These are phyloP conservation scores for Dysmachus trigonus DNA, from an alignment of 2,888 invertebrate species.

Conservation along the genomic window DNA sequence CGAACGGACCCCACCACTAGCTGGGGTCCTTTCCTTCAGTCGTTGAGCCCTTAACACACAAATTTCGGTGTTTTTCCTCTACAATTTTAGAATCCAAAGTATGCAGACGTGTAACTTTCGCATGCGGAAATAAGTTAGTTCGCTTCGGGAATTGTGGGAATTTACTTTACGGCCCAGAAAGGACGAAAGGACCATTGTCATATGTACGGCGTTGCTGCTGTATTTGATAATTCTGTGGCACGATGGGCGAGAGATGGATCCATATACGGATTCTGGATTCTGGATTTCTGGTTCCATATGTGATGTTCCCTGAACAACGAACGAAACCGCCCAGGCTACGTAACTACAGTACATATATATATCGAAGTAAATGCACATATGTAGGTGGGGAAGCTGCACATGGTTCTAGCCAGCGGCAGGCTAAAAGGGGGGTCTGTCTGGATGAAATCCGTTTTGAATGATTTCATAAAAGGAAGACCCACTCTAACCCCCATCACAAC, in stretches of 20 bases:
- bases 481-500: constrained; percentile 14
- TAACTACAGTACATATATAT: no score
- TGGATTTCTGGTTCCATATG: background rate
- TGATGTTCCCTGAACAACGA: background rate
- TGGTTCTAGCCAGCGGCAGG: background rate
- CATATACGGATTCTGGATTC: background rate
- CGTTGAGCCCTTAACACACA: constrained; percentile 18
- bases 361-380: constrained; percentile 33
- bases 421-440: constrained; percentile 33
- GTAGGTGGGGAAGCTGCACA: background rate
- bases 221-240: constrained; percentile 33
- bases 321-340: background rate
- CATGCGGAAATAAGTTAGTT: constrained; percentile 41
- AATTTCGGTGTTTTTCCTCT: constrained; percentile 40
- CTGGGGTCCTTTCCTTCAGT: background rate
- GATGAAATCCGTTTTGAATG: constrained; percentile 49
- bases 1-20: background rate
- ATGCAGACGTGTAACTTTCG: constrained; percentile 42
- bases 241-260: constrained; percentile 24
- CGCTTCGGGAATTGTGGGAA: constrained; percentile 43
- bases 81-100: constrained; percentile 36
- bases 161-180: constrained; percentile 42
- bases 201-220: constrained; percentile 19
- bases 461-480: constrained; percentile 47
- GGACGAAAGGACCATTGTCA: constrained; percentile 42